Evolutionary conservation across 2,113 vertebrate species (phyloP), one percentile per base, ranked within the genome.

Genomic region (Anhinga rufa): DNA sequence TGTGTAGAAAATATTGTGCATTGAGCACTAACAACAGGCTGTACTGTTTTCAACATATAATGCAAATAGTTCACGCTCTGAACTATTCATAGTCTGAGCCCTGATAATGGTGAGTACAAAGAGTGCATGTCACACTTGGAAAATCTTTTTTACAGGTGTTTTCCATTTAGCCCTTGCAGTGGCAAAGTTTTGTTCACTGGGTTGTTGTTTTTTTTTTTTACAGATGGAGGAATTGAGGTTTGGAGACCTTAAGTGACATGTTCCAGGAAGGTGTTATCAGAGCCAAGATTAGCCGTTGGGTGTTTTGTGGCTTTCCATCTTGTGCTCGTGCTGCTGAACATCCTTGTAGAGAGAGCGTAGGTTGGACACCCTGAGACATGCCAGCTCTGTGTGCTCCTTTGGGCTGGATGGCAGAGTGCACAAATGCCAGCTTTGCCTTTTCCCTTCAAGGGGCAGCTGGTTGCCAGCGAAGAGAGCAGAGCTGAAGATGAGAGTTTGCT

Each of bases 171-270:
- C 40, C 32, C 54, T 90, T 65, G 34, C 61, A 87, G 58, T 74
- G 86, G 65, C 52, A 24, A 79, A 76, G 49, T 8, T 28, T 66
- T 40, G 55, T 51, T 85, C 9, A 6, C 44, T 17, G 15, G 13
- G 31, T 68, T 46, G n/a, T n/a, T n/a, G n/a, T 52, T 31, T 44
- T 40, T 48, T 79, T 76, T 75, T 28, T 1, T 17, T 4, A 7
- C 31, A 78, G 51, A 44, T 57, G 82, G 82, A 90, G 92, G 76
- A 93, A 88, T 44, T 84, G 94, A 93, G 91, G 80, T 79, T 92
- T 92, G 65, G 65, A 92, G 92, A 87, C 90, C 70, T 75, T 31
- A 82, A 72, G 66, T 77, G 95, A 82, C 38, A 9, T 62, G 70
- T 90, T 91, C 61, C 81, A 55, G 93, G 91, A 46, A 86, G 90